Percentiles rank a stretch among this genome's conserved stretches.
These are phyloP conservation scores for Toxotes jaculatrix DNA, from an alignment of 2,113 vertebrate genomes.

Conservation along the genomic window DNA sequence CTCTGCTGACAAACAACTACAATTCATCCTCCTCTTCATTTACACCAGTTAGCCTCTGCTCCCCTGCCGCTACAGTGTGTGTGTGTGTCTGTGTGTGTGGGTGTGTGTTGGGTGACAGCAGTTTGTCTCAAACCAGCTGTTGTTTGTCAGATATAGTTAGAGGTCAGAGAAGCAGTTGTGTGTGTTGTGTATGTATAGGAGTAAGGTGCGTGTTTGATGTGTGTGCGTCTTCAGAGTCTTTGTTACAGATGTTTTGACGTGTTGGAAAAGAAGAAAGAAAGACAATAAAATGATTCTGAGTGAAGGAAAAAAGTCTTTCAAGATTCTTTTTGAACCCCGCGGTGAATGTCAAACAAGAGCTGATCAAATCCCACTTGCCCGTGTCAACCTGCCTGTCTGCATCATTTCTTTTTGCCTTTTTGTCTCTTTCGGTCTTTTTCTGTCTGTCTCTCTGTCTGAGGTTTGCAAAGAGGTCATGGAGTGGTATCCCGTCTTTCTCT, in stretches of 20 bases:
- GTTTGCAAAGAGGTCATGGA: conserved; percentile 51
- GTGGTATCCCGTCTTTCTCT: conserved; percentile 4
- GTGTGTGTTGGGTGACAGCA: conserved; percentile 10
- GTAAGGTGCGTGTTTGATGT: conserved; percentile 10
- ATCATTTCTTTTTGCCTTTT: conserved; percentile 2
- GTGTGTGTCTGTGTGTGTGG: conserved; percentile 1
- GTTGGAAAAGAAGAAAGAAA: conserved; percentile 15
- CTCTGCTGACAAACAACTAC: conserved; percentile 66
- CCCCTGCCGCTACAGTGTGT: conserved; percentile 19
- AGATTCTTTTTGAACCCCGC: conserved; percentile 43
- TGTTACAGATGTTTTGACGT: conserved; percentile 29
- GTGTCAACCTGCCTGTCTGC: conserved; percentile 39
- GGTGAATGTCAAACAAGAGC: conserved; percentile 10
- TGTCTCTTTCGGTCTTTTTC: background rate
- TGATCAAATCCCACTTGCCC: conserved; percentile 6
- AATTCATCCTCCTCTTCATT: conserved; percentile 68
- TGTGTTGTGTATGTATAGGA: conserved; percentile 19
- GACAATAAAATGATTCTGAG: conserved; percentile 32
- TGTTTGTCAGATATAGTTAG: conserved; percentile 48
- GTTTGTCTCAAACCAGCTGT: conserved; percentile 52
- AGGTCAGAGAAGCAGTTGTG: conserved; percentile 37
- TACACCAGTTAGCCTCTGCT: conserved; percentile 60
- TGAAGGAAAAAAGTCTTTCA: background rate
- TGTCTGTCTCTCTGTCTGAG: conserved; percentile 24
- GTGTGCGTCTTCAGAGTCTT: background rate